Evolutionary conservation across 1,140 invertebrate genomes (phyloP).

Genomic region (Battus philenor): DNA sequence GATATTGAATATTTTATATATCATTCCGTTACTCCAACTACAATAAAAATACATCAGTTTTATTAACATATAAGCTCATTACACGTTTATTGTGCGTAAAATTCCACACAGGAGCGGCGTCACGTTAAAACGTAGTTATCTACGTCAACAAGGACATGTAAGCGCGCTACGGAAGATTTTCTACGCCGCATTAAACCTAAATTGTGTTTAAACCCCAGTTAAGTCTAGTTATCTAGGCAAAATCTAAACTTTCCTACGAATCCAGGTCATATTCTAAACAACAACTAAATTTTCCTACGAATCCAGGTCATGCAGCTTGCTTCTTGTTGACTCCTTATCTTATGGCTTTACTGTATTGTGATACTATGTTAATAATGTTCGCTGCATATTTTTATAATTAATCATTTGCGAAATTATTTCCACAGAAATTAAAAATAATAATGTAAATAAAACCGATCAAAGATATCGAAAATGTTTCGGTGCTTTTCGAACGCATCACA

Average conservation of each 20-base stretch:
- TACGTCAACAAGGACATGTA: conserved; percentile 18
- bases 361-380: too few species aligned
- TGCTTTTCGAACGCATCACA: too few species aligned
- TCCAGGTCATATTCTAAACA: conserved; percentile 7
- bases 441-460: too few species aligned
- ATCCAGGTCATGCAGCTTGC: conserved; percentile 7
- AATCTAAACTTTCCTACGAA: conserved; percentile 12
- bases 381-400: too few species aligned
- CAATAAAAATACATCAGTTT: too few species aligned
- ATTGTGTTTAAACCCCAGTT: conserved; percentile 8
- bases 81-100: too few species aligned
- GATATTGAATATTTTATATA: too few species aligned
- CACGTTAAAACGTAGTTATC: conserved; percentile 18
- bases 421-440: too few species aligned
- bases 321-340: conserved; percentile 9
- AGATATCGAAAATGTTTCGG: too few species aligned
- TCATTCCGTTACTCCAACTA: too few species aligned
- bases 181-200: conserved; percentile 1
- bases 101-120: conserved; percentile 15
- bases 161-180: conserved; percentile 20
- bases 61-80: too few species aligned
- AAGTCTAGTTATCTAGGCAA: conserved; percentile 8
- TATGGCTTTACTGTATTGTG: background rate
- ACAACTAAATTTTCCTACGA: conserved; percentile 15
- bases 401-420: too few species aligned